These are phyloP conservation scores for Aphis gossypii DNA, from an alignment of 1,140 invertebrate species.

Conservation along the genomic window DNA sequence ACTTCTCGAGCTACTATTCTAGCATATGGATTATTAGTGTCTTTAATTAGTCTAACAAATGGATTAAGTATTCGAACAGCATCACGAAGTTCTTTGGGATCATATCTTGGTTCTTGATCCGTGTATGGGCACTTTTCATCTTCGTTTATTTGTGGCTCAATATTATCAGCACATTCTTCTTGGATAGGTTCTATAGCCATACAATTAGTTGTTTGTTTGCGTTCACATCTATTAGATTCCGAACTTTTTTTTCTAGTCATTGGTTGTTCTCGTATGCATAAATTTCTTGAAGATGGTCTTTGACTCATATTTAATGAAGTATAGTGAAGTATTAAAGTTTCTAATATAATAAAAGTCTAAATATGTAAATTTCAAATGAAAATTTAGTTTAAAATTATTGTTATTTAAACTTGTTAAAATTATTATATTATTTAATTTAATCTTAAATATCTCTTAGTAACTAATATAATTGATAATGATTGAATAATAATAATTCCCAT, in stretches of 20 bases:
- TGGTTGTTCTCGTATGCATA: background rate
- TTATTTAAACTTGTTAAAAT: background rate
- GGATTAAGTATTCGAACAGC: background rate
- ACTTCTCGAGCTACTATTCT: conserved; percentile 36
- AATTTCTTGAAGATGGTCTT: background rate
- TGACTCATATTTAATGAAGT: conserved; percentile 2
- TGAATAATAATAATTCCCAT: background rate
- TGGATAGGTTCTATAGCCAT: background rate
- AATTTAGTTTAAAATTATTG: background rate
- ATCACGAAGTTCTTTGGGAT: conserved; percentile 36
- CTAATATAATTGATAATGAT: background rate
- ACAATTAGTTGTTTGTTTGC: background rate
- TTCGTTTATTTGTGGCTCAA: background rate
- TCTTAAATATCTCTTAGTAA: background rate
- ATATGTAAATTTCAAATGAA: background rate
- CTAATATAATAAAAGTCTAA: background rate
- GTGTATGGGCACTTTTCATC: background rate
- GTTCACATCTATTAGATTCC: background rate
- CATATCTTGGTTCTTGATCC: conserved; percentile 19
- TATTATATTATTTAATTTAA: background rate
- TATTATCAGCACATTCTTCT: background rate
- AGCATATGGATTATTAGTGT: conserved; percentile 39
- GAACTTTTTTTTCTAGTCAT: background rate
- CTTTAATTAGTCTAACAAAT: conserved; percentile 41
- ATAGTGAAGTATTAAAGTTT: background rate